A percentile compares a stretch with the other conserved stretches of the same genome.
phyloP scores from a whole-genome alignment of 2,888 invertebrate species.

The Patella depressa region DNA sequence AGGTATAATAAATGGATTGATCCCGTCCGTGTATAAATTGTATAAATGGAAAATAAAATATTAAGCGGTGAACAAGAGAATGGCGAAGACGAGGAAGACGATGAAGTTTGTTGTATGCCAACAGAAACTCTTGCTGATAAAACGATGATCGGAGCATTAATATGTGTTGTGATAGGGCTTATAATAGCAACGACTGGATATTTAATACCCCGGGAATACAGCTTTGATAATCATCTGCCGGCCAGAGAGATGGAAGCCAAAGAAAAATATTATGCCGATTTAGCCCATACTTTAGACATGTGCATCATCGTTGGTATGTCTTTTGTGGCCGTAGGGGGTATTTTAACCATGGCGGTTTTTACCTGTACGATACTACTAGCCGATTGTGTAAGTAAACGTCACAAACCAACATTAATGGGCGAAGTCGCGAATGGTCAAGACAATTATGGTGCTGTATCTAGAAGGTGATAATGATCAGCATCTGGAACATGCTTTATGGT shows the following conservation, averaged over 20 bases:
- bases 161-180: slow-evolving; percentile 44
- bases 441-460: too few species aligned
- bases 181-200: slow-evolving; percentile 48
- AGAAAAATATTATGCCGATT: slow-evolving; percentile 46
- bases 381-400: neutral
- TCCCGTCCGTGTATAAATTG: too few species aligned
- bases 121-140: slow-evolving; percentile 32
- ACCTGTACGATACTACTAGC: slow-evolving; percentile 18
- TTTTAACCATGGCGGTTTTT: slow-evolving; percentile 42
- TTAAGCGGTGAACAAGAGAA: neutral
- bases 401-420: too few species aligned
- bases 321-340: slow-evolving; percentile 44
- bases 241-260: slow-evolving; percentile 57
- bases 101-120: neutral
- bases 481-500: too few species aligned
- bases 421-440: too few species aligned
- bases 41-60: too few species aligned
- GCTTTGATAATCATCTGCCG: slow-evolving; percentile 43
- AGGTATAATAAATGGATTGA: too few species aligned
- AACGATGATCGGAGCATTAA: slow-evolving; percentile 34
- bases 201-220: slow-evolving; percentile 49
- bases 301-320: slow-evolving; percentile 52
- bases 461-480: too few species aligned
- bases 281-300: slow-evolving; percentile 45
- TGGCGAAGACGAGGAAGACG: neutral